Percentiles rank a stretch among this genome's conserved stretches.
Evolutionary conservation across 2,888 invertebrate species (phyloP).

Genomic region (Papilio gigon): DNA sequence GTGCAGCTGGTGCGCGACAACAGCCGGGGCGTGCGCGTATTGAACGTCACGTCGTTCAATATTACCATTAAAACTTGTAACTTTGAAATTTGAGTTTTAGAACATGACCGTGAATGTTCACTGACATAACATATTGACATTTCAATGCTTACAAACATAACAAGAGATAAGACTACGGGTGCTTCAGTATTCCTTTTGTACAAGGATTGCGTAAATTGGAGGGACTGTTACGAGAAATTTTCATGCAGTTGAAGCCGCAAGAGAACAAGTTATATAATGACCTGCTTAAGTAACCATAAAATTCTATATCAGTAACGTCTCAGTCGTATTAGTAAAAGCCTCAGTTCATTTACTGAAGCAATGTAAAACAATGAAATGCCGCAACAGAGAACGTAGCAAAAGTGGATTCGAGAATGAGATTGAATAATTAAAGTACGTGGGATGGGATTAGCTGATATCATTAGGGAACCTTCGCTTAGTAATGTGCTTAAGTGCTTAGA

Average conservation of each 20-base stretch:
- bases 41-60: slow-evolving; percentile 1
- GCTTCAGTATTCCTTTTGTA: too few species aligned
- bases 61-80: neutral
- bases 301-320: too few species aligned
- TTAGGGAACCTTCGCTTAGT: slow-evolving; percentile 5
- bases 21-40: neutral
- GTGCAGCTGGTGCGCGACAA: neutral
- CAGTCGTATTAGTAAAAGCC: too few species aligned
- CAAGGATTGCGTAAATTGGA: too few species aligned
- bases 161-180: neutral
- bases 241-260: too few species aligned
- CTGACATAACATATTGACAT: neutral
- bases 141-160: neutral
- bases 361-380: neutral
- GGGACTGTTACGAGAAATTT: too few species aligned
- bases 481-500: slow-evolving; percentile 1
- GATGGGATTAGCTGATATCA: slow-evolving; percentile 12
- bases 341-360: neutral
- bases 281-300: too few species aligned
- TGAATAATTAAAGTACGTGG: slow-evolving; percentile 29
- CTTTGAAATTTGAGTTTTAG: slow-evolving; percentile 6
- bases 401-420: slow-evolving; percentile 2
- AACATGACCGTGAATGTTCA: neutral
- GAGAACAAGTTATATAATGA: too few species aligned
- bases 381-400: neutral